phyloP scores from a whole-genome alignment of 1,140 invertebrate genomes.

The Eueides isabella region DNA sequence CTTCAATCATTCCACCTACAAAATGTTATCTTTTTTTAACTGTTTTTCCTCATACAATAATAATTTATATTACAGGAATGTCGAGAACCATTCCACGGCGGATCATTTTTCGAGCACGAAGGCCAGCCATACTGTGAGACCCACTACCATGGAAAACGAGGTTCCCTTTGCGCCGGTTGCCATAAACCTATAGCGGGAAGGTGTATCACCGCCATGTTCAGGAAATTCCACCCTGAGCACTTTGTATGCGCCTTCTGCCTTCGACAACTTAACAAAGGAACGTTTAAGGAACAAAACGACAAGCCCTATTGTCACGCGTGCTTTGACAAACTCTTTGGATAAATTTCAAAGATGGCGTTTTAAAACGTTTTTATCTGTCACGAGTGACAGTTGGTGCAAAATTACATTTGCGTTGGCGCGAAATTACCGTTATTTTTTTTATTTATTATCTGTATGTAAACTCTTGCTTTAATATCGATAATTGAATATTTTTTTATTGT shows the following conservation, averaged over 20 bases:
- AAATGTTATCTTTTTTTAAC: too few relatives aligned
- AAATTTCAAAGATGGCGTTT: conserved; percentile 52
- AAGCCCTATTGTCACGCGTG: conserved; percentile 99
- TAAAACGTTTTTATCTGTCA: neutral
- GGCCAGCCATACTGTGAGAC: conserved; percentile 98
- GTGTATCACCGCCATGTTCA: conserved; percentile 99
- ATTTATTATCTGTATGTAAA: conserved; percentile 10
- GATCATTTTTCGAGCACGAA: conserved; percentile 98
- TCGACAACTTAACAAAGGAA: conserved; percentile 98
- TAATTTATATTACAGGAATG: conserved; percentile 89
- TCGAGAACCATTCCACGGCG: conserved; percentile 94
- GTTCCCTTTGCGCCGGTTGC: conserved; percentile 98
- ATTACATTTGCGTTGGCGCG: neutral
- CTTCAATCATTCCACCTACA: neutral
- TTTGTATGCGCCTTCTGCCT: conserved; percentile 99
- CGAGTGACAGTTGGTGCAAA: neutral
- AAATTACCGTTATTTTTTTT: neutral
- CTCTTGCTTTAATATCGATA: neutral
- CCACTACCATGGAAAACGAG: conserved; percentile 98
- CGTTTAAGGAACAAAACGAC: conserved; percentile 99
- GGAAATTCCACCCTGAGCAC: conserved; percentile 99
- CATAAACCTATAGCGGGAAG: conserved; percentile 98
- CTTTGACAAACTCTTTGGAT: conserved; percentile 98
- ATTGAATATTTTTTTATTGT: neutral
- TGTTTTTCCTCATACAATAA: neutral